Evolutionary conservation across 2,888 invertebrate species (phyloP).

Genomic region (Gnatocerus cornutus): DNA sequence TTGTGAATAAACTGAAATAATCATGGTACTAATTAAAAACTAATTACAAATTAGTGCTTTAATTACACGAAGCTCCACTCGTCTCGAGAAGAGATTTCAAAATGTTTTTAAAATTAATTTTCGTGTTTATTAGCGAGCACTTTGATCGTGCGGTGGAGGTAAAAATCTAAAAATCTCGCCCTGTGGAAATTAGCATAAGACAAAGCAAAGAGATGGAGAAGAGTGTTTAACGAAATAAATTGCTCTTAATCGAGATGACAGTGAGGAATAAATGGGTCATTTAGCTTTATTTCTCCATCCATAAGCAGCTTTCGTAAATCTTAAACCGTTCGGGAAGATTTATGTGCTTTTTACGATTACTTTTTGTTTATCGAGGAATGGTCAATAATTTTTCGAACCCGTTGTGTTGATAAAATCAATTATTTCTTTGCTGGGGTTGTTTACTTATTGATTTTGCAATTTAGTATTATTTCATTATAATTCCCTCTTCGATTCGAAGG

Average conservation of each 20-base stretch:
- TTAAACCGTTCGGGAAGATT: slow-evolving; percentile 6
- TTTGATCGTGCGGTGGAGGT: neutral
- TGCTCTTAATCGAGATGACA: slow-evolving; percentile 32
- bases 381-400: too few species aligned
- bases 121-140: slow-evolving; percentile 23
- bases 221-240: slow-evolving; percentile 28
- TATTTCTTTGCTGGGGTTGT: slow-evolving; percentile 16
- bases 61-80: slow-evolving; percentile 21
- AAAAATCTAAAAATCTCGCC: slow-evolving; percentile 5
- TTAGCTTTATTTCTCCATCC: slow-evolving; percentile 26
- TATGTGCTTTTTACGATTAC: slow-evolving; percentile 3
- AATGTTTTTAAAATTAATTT: slow-evolving; percentile 27
- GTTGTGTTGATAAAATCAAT: too few species aligned
- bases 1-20: slow-evolving; percentile 19
- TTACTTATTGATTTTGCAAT: slow-evolving; percentile 26
- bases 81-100: slow-evolving; percentile 3
- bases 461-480: slow-evolving; percentile 25
- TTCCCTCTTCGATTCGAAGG: slow-evolving; percentile 18
- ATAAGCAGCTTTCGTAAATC: slow-evolving; percentile 21
- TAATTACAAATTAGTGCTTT: slow-evolving; percentile 34
- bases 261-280: slow-evolving; percentile 25
- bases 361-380: slow-evolving; percentile 5
- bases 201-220: slow-evolving; percentile 23
- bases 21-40: slow-evolving; percentile 33
- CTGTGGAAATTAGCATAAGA: slow-evolving; percentile 14